Evolutionary conservation across 2,888 invertebrate genomes (phyloP).

Genomic region (Oxytorus armatus): DNA sequence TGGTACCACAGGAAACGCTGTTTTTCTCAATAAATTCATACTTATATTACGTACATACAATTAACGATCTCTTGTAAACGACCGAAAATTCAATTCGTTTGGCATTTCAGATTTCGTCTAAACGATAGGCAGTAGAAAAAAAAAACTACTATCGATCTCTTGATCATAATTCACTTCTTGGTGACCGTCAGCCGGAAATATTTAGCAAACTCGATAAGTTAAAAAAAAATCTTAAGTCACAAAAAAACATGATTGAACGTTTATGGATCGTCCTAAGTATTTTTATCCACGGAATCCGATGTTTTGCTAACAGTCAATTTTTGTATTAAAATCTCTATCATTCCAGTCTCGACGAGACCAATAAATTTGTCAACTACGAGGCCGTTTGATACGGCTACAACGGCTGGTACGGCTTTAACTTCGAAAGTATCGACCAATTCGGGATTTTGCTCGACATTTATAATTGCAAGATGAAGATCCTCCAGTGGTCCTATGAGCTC

Average conservation of each 20-base stretch:
- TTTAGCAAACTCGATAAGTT: background rate
- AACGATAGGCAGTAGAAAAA: background rate
- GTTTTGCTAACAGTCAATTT: slow-evolving; percentile 83
- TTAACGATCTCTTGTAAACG: slow-evolving; percentile 4
- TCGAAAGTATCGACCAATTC: slow-evolving; percentile 93
- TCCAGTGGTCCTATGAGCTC: slow-evolving; percentile 90
- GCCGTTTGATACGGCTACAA: slow-evolving; percentile 93
- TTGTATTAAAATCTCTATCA: slow-evolving; percentile 92
- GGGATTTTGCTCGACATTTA: slow-evolving; percentile 93
- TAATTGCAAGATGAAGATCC: slow-evolving; percentile 91
- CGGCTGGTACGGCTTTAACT: slow-evolving; percentile 93
- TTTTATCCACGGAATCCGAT: slow-evolving; percentile 59
- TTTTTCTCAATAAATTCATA: background rate
- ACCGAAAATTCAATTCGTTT: background rate
- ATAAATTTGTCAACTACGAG: slow-evolving; percentile 95
- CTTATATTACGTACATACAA: slow-evolving; percentile 34
- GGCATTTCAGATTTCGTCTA: background rate
- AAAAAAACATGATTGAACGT: background rate
- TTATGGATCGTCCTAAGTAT: slow-evolving; percentile 45
- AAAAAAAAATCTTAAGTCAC: background rate
- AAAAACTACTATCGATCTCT: background rate
- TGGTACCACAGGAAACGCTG: background rate
- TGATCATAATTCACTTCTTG: background rate
- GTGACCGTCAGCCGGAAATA: background rate
- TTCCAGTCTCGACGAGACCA: slow-evolving; percentile 92